Evolutionary conservation across 2,888 invertebrate genomes (phyloP).

Genomic region (Pseudanteris insignis): DNA sequence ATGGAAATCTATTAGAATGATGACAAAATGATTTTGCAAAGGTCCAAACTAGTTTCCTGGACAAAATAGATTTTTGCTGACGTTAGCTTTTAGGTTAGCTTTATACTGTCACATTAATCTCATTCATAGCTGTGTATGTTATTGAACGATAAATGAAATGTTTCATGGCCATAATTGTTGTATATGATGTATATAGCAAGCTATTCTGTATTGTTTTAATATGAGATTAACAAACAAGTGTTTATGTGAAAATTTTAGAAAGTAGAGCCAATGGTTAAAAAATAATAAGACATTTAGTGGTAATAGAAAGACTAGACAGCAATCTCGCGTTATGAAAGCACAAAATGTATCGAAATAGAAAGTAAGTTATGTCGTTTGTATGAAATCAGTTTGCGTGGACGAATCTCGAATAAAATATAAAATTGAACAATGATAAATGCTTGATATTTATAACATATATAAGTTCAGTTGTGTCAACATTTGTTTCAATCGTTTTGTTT

Average conservation of each 20-base stretch:
- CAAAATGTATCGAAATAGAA: constrained; percentile 23
- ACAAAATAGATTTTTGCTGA: not conserved
- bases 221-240: not conserved
- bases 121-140: too few species aligned
- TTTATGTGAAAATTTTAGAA: constrained; percentile 11
- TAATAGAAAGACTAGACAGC: constrained; percentile 15
- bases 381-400: constrained; percentile 9
- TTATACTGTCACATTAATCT: too few species aligned
- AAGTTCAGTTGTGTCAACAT: not conserved
- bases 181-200: too few species aligned
- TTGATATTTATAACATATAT: not conserved
- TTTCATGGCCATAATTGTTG: too few species aligned
- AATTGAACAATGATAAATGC: constrained; percentile 1
- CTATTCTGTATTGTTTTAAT: too few species aligned
- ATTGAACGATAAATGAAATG: too few species aligned
- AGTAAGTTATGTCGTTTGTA: constrained; percentile 4
- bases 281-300: constrained; percentile 6
- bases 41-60: too few species aligned
- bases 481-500: not conserved
- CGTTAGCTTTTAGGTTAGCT: not conserved
- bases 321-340: constrained; percentile 9
- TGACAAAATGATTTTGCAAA: not conserved
- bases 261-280: constrained; percentile 18
- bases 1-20: not conserved
- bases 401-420: not conserved